Percentiles rank a stretch among this genome's conserved stretches.
These are phyloP conservation scores for Steinernema scapterisci DNA, from an alignment of 2,888 invertebrate genomes.

Conservation along the genomic window DNA sequence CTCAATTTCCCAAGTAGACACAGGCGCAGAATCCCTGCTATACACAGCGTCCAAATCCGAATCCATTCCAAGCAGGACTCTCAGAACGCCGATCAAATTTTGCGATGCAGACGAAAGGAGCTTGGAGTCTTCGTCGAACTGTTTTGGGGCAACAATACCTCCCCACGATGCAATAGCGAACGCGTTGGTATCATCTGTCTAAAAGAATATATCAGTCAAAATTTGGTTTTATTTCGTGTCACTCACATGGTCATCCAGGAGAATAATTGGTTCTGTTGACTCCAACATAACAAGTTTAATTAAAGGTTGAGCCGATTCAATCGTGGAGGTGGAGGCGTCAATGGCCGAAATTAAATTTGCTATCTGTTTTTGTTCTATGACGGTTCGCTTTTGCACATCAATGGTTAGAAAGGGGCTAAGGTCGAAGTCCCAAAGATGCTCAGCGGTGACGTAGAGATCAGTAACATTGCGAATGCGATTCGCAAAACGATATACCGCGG, in stretches of 20 bases:
- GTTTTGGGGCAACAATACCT: constrained; percentile 44
- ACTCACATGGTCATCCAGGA: constrained; percentile 33
- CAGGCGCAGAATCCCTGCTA: constrained; percentile 42
- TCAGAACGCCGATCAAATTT: constrained; percentile 6
- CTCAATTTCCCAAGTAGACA: constrained; percentile 52
- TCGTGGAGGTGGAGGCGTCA: constrained; percentile 34
- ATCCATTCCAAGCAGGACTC: constrained; percentile 51
- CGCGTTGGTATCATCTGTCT: constrained; percentile 50
- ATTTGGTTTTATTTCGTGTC: background rate
- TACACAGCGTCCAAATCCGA: constrained; percentile 42
- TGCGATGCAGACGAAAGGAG: background rate
- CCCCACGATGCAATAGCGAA: constrained; percentile 63
- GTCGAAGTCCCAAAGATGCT: constrained; percentile 62
- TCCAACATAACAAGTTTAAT: constrained; percentile 42
- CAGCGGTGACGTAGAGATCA: constrained; percentile 43
- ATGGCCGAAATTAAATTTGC: constrained; percentile 38
- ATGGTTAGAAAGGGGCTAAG: constrained; percentile 41
- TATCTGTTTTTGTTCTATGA: constrained; percentile 29
- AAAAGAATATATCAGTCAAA: constrained; percentile 12
- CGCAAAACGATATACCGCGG: constrained; percentile 33
- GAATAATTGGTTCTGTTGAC: constrained; percentile 6
- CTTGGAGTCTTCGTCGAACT: background rate
- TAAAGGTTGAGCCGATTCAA: constrained; percentile 39
- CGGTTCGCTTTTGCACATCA: constrained; percentile 30
- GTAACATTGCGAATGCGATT: constrained; percentile 37